Evolutionary conservation across 2,113 vertebrate species (phyloP).

Genomic region (Saiga tatarica): DNA sequence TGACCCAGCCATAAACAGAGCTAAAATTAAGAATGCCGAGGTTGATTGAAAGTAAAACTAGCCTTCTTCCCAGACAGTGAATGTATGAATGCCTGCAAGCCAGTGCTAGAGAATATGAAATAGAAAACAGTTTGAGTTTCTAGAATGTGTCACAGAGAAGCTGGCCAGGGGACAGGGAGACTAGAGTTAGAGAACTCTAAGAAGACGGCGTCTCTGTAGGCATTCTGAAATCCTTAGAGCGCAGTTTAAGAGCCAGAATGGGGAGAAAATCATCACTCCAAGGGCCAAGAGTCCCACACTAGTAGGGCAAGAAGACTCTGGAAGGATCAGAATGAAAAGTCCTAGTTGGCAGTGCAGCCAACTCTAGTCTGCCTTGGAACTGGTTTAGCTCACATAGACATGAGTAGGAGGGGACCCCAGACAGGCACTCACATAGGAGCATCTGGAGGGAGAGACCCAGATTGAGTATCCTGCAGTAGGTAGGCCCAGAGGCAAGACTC

Average conservation of each 20-base stretch:
- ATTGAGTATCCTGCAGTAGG: background rate
- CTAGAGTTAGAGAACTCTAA: slow-evolving; percentile 3
- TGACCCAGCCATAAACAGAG: background rate
- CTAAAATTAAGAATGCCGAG: background rate
- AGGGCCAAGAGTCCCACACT: background rate
- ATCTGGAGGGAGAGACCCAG: background rate
- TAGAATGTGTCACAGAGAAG: background rate
- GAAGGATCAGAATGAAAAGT: background rate
- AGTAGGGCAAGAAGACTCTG: background rate
- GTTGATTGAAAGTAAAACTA: background rate
- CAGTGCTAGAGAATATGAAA: background rate
- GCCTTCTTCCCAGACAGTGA: background rate
- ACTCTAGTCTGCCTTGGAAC: background rate
- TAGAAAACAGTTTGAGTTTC: background rate
- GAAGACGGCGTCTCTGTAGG: background rate
- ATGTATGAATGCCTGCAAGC: background rate
- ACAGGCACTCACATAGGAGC: background rate
- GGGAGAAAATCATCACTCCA: background rate
- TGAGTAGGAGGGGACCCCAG: background rate
- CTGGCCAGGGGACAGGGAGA: background rate
- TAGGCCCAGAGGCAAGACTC: background rate
- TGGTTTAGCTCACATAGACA: background rate
- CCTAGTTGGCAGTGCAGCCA: background rate
- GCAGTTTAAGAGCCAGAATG: background rate
- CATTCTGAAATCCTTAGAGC: slow-evolving; percentile 19